Base-by-base conservation (phyloP, 1,140 invertebrate species). In the Pogonognathellus flavescens region DNA sequence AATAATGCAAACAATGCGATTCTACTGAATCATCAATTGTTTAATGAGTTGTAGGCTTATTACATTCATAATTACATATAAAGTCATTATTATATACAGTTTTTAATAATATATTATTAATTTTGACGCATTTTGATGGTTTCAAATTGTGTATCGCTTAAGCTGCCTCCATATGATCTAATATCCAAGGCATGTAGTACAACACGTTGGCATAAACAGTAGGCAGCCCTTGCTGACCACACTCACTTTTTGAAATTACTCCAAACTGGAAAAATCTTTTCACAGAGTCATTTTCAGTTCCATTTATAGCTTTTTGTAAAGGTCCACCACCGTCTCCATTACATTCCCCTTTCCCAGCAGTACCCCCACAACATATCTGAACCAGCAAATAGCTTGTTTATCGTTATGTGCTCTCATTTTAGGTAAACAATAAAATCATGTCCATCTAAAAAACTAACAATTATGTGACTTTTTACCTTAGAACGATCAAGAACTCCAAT, bases 161-260 rank as follows among this genome's bases (percentile, higher is more conserved):
- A 41, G 1, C 6, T 14, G 50, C 25, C 20, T 53, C 62, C n/a
- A 87, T 82, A 53, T 86, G 13, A 59, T 87, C 85, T 25, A 87
- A 62, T 52, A 87, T 86, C 87, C 87, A 87, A 20, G 81, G 81
- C 84, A 87, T 84, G 53, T 84, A 84, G 31, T 86, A 83, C 57
- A 87, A 11, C 18, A 86, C 60, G 18, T 84, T 84, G 4, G 85
- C 70, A 80, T 81, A 87, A n/a, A 87, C 80, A 22, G 53, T 81
- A 13, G 87, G 85, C n/a, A 81, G 57, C 0, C 85, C 85, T 57
- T 80, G 62, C 18, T 41, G 0, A 0, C 41, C 87, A 85, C 87
- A 87, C 11, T 53, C 50, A n/a, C 80, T 84, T 11, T 41, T 80
- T n/a, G 50, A 53, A 81, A 86, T 82, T 2, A 87, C 53, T 18